Base-by-base conservation (phyloP, 2,888 invertebrate genomes). In the Pharmacophagus antenor region DNA sequence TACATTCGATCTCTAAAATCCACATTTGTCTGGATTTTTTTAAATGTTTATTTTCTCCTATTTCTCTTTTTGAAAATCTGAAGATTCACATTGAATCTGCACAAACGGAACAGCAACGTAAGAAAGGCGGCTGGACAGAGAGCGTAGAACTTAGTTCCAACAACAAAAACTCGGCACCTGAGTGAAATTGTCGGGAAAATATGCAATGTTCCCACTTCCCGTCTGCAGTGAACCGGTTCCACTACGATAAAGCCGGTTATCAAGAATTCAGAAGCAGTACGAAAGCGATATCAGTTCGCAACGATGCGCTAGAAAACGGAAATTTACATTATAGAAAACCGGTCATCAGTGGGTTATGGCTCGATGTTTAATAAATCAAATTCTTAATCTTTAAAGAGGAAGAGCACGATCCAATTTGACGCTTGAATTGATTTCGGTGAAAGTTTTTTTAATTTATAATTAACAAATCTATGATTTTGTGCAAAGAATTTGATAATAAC, bases 321-420 rank as follows among this genome's bases (percentile, higher is more conserved):
- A 75, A 79, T 70, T 61, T 58, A 65, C 71, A 76, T 80, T 80
- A 80, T 74, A 71, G 78, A 73, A 79, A 80, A 78, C 71, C 55
- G 58, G 47, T 42, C 46, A 49, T 50, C 41, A 48, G 51, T 54
- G 49, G 54, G 27, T 47, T 58, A 52, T 23, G 37, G 51, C 4
- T n/a, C 15, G 27, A 44, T 52, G 46, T 58, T 47, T 47, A 27
- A 52, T 58, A 52, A 54, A 49, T 59, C 54, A 54, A 54, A 22
- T 37, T n/a, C 41, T 10, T 49, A 44, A 20, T 42, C 18, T 54
- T 18, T 20, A 18, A 52, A 48, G 22, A 31, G 44, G 21, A n/a
- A 25, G 21, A 51, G 27, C 48, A 53, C 53, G 48, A 18, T 41
- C 48, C 41, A 48, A 48, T 18, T 18, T 44, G 18, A 44, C n/a